phyloP scores from a whole-genome alignment of 92 coral and sea anemone genomes.

The Palythoa heliodiscus region DNA sequence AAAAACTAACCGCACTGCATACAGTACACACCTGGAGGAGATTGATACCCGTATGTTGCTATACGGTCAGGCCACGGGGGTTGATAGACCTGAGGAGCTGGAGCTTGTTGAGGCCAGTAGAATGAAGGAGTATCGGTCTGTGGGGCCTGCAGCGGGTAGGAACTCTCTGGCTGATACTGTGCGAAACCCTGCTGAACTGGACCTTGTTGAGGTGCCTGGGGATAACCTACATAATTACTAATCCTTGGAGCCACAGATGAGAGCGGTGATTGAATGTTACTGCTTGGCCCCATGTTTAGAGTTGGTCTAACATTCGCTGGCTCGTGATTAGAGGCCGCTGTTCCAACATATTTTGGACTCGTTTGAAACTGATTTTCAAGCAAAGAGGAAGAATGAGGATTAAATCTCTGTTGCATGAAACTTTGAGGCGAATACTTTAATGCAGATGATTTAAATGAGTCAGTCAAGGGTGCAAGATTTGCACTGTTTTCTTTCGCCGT shows the following conservation, averaged over 20 bases:
- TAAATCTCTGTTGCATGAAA: conserved; percentile 24
- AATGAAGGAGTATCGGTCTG: conserved; percentile 4
- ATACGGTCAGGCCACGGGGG: not conserved
- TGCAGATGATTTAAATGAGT: not conserved
- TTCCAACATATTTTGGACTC: not conserved
- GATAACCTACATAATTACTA: conserved; percentile 20
- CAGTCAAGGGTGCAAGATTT: not conserved
- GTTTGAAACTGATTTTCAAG: conserved; percentile 12
- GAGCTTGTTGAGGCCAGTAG: conserved; percentile 42
- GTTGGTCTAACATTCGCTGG: not conserved
- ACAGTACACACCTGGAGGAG: conserved; percentile 3
- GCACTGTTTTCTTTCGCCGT: not conserved
- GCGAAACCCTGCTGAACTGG: conserved; percentile 20
- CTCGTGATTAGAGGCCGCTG: not conserved
- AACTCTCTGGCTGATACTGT: conserved; percentile 37
- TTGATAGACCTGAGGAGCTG: conserved; percentile 15
- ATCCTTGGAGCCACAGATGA: conserved; percentile 23
- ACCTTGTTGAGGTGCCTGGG: conserved; percentile 11
- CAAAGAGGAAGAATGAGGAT: not conserved
- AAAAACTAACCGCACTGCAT: not conserved
- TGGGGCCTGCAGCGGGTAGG: conserved; percentile 35
- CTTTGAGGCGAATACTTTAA: not conserved
- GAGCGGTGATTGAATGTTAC: not conserved
- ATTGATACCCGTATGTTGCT: conserved; percentile 1
- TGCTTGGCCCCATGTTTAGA: conserved; percentile 9